Evolutionary conservation across 2,113 vertebrate genomes (phyloP), one percentile per base, ranked within the genome.

Genomic region (Phalacrocorax carbo): DNA sequence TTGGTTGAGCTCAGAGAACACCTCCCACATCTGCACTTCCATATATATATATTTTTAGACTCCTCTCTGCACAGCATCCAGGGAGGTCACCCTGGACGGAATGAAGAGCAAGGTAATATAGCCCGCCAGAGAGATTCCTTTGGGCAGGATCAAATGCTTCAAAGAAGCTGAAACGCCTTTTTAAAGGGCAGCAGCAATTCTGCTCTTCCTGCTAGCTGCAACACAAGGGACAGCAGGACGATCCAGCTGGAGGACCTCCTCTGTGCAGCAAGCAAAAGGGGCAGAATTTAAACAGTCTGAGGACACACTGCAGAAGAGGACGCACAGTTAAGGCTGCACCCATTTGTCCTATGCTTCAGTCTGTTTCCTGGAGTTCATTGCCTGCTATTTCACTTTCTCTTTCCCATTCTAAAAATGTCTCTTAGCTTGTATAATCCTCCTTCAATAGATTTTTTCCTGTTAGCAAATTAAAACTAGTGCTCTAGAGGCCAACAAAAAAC

Each of bases 401-500:
- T 62, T 88, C 17, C 29, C 44, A 48, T 73, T 88, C 69, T 94
- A 78, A 89, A 96, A 92, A 76, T 38, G 58, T 90, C 62, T 80
- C 87, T 94, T 85, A 92, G 54, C 75, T 90, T 91, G 51, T 82
- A 80, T 93, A 93, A 95, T 88, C 82, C 65, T 86, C 68, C 71
- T 88, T 96, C 82, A 80, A 61, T 76, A 89, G 70, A 44, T 72
- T 70, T 91, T 80, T 78, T 94, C 83, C 83, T 92, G 72, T 94
- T 96, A 86, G 91, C 86, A 92, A 95, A 96, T 96, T 97, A 93
- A 96, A 97, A 78, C 48, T 71, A 36, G 34, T 81, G 57, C 95
- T 96, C 92, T 64, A 58, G 92, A 90, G 93, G 80, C 90, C 61
- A 90, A 95, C 60, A 93, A 90, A 94, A 94, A 92, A 11, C 82